Conservation (phyloP, 2,797 vertebrate species). For the Enteromius unitaeniatus region DNA sequence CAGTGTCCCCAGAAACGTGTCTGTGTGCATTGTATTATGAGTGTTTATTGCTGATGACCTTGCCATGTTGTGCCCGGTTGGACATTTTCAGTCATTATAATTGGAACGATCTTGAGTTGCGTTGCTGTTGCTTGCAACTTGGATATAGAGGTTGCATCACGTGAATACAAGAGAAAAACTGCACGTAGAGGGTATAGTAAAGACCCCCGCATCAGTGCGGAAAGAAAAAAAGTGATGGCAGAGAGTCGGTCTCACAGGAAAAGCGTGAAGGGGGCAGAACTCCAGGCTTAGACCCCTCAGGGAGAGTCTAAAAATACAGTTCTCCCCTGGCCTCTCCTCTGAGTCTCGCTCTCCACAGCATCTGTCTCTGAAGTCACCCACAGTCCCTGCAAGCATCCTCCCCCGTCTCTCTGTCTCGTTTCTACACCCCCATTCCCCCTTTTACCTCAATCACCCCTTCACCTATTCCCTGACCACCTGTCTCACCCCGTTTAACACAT, state of each 20-base stretch:
- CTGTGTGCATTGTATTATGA: background rate
- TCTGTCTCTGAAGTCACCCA: slow-evolving; percentile 49
- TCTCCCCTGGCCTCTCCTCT: slow-evolving; percentile 54
- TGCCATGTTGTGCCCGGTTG: background rate
- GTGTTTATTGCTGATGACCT: background rate
- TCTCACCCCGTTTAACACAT: slow-evolving; percentile 46
- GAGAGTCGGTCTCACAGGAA: slow-evolving; percentile 25
- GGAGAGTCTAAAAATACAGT: slow-evolving; percentile 66
- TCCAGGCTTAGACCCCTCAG: slow-evolving; percentile 61
- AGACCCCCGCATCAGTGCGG: background rate
- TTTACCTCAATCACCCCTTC: slow-evolving; percentile 43
- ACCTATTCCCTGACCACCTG: slow-evolving; percentile 29
- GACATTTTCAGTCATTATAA: background rate
- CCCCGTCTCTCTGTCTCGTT: slow-evolving; percentile 4
- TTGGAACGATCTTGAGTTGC: background rate
- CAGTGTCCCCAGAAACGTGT: background rate
- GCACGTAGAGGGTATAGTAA: slow-evolving; percentile 14
- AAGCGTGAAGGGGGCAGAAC: slow-evolving; percentile 41
- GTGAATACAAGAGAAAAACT: background rate
- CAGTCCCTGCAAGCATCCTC: background rate
- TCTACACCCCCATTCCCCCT: background rate
- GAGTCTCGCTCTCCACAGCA: slow-evolving; percentile 58
- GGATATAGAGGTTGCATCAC: slow-evolving; percentile 28
- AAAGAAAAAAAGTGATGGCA: background rate
- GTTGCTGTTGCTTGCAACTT: background rate